Evolutionary conservation across 2,113 vertebrate species (phyloP).

Genomic region (Rhadina sibilatrix): DNA sequence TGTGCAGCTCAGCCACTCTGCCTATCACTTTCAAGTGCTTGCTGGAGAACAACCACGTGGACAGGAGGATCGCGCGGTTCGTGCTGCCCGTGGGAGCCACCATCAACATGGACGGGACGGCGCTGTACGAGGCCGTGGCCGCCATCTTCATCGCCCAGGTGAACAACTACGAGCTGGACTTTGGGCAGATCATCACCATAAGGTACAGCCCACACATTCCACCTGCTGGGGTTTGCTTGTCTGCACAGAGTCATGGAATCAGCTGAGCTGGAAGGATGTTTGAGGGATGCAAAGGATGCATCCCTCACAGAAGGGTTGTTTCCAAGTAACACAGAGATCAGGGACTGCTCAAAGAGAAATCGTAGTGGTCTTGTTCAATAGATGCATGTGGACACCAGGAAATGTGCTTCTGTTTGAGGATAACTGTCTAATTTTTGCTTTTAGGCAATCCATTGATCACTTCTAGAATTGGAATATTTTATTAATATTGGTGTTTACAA

Average conservation of each 20-base stretch:
- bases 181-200: conserved; percentile 96
- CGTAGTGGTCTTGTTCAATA: not conserved
- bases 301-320: not conserved
- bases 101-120: conserved; percentile 97
- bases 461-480: not conserved
- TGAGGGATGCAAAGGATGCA: not conserved
- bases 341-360: not conserved
- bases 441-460: not conserved
- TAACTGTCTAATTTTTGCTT: not conserved
- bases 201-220: conserved; percentile 75
- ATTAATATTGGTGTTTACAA: not conserved
- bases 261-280: not conserved
- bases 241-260: rapidly evolving
- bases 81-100: conserved; percentile 95
- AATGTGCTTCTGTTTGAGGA: not conserved
- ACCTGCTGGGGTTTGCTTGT: not conserved
- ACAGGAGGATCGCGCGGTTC: conserved; percentile 92
- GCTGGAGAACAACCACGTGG: conserved; percentile 96
- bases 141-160: conserved; percentile 98
- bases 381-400: not conserved
- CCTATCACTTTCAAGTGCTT: conserved; percentile 99
- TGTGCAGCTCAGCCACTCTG: conserved; percentile 90
- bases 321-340: not conserved
- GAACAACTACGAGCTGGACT: conserved; percentile 96
- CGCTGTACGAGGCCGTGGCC: conserved; percentile 93